Evolutionary conservation across 2,888 invertebrate genomes (phyloP).

Genomic region (Griposia aprilina): DNA sequence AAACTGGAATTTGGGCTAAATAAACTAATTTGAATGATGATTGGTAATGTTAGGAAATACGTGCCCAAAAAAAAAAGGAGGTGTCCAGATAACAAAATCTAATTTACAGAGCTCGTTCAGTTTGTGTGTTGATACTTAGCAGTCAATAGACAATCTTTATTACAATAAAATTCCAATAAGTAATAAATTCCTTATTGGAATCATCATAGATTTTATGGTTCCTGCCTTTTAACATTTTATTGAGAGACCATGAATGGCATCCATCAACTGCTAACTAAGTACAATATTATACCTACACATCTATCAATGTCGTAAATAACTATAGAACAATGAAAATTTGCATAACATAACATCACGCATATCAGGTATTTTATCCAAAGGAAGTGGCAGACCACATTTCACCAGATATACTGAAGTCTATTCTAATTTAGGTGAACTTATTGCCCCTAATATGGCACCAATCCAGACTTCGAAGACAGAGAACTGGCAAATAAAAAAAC

Average conservation of each 20-base stretch:
- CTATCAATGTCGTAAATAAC: neutral
- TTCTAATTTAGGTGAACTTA: neutral
- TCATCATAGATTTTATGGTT: conserved; percentile 15
- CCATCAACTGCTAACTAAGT: neutral
- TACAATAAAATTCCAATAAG: conserved; percentile 27
- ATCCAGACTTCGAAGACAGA: neutral
- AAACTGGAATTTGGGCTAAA: too few species aligned
- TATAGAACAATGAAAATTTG: neutral
- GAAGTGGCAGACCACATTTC: neutral
- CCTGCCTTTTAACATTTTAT: conserved; percentile 31
- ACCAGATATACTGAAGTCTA: neutral
- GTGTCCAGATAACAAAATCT: neutral
- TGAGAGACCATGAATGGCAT: neutral
- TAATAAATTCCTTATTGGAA: conserved; percentile 27
- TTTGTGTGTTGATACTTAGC: neutral
- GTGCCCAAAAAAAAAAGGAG: neutral
- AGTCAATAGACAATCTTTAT: neutral
- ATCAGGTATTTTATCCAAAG: neutral
- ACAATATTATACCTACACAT: neutral
- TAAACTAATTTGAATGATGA: neutral
- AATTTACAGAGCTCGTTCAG: neutral
- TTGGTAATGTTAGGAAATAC: neutral
- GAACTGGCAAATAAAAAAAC: neutral
- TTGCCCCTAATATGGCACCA: neutral
- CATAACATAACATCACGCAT: neutral